These are phyloP conservation scores for Drosophila koepferae DNA, from an alignment of 2,888 invertebrate species.

Conservation along the genomic window DNA sequence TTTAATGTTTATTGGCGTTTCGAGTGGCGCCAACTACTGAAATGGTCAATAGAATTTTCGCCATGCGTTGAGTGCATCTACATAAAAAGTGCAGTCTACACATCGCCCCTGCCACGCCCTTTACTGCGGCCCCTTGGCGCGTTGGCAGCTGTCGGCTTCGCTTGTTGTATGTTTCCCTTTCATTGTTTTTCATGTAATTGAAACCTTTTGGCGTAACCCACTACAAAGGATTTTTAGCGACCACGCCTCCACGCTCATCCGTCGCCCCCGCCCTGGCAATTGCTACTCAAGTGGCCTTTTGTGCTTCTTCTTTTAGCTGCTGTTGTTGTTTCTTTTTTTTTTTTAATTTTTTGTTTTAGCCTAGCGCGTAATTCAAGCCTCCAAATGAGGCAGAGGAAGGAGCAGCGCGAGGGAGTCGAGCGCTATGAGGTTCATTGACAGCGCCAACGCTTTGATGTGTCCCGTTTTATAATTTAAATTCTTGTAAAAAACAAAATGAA, in stretches of 20 bases:
- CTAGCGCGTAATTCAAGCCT: constrained; percentile 72
- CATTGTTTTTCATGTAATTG: constrained; percentile 61
- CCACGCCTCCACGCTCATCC: background rate
- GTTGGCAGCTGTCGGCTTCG: constrained; percentile 37
- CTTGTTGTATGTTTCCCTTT: constrained; percentile 1
- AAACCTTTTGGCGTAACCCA: constrained; percentile 72
- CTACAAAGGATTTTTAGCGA: constrained; percentile 66
- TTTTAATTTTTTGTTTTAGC: constrained; percentile 14
- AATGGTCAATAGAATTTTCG: constrained; percentile 52
- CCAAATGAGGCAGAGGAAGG: constrained; percentile 1
- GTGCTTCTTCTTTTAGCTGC: constrained; percentile 13
- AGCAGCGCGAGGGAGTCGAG: background rate
- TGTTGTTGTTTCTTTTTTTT: constrained; percentile 1
- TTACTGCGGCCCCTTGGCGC: background rate
- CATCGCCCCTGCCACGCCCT: background rate
- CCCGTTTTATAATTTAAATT: constrained; percentile 75
- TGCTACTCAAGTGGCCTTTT: constrained; percentile 42
- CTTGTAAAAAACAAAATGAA: constrained; percentile 43
- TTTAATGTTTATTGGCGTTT: constrained; percentile 61
- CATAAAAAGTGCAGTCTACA: background rate
- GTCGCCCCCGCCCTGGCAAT: background rate
- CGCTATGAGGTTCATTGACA: constrained; percentile 61
- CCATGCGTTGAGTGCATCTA: constrained; percentile 28
- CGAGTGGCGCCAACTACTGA: constrained; percentile 59
- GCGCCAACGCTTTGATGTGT: constrained; percentile 72